A percentile compares a stretch with the other conserved stretches of the same genome.
Conservation (phyloP, 2,888 invertebrate genomes). For the Himalopsyche kuldschensis region DNA sequence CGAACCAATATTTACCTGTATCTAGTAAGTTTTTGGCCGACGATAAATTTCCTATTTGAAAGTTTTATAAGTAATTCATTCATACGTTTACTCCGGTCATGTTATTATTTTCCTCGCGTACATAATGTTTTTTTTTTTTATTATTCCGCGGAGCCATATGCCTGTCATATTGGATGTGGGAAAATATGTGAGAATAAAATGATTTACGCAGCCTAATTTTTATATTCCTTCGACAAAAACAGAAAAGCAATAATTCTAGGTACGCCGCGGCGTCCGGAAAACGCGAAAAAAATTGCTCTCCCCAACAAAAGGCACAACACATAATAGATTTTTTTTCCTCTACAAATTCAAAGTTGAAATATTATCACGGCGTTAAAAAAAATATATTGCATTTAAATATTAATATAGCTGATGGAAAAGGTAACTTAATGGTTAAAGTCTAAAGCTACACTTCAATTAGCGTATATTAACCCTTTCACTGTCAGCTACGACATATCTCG, state of each 20-base stretch:
- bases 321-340: neutral
- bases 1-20: too few species aligned
- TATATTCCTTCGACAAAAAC: constrained; percentile 1
- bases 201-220: constrained; percentile 1
- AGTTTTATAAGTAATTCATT: neutral
- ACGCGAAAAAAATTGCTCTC: neutral
- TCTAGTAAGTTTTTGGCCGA: too few species aligned
- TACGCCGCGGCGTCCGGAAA: neutral
- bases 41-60: too few species aligned
- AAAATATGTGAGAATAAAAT: neutral
- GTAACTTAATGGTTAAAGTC: too few species aligned
- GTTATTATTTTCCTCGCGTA: neutral
- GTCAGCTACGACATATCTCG: too few species aligned
- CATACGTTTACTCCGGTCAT: neutral
- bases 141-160: neutral
- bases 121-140: neutral
- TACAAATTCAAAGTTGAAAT: too few species aligned
- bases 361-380: too few species aligned
- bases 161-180: neutral
- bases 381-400: too few species aligned
- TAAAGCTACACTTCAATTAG: too few species aligned
- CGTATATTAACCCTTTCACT: too few species aligned
- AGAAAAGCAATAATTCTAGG: constrained; percentile 1
- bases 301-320: neutral
- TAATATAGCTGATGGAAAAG: too few species aligned